phyloP scores from a whole-genome alignment of 2,888 invertebrate species.

The Priocnemis perturbator region DNA sequence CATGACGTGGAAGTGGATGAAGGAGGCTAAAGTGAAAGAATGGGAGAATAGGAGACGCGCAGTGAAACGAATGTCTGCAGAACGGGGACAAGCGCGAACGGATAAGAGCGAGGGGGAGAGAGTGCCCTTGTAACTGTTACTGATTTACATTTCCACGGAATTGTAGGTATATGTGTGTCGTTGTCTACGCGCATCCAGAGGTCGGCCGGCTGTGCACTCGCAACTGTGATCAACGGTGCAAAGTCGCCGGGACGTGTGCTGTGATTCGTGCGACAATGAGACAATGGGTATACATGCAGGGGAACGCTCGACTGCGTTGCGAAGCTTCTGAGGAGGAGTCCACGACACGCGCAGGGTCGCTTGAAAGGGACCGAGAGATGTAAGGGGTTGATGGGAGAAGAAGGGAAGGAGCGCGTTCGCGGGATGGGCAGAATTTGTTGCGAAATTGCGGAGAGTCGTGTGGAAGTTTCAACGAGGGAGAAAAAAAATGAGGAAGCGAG shows the following conservation, averaged over 20 bases:
- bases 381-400: background rate
- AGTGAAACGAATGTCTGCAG: too few species aligned
- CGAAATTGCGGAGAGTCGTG: constrained; percentile 33
- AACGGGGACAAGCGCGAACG: too few species aligned
- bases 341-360: constrained; percentile 3
- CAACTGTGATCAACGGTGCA: background rate
- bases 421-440: constrained; percentile 30
- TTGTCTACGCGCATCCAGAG: too few species aligned
- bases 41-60: too few species aligned
- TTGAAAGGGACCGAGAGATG: background rate
- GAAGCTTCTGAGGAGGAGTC: constrained; percentile 27
- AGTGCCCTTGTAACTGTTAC: constrained; percentile 27
- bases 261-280: constrained; percentile 38
- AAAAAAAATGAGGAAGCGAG: constrained; percentile 1
- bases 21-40: too few species aligned
- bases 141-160: constrained; percentile 29
- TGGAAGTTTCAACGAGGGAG: constrained; percentile 25
- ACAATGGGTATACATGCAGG: constrained; percentile 19
- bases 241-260: constrained; percentile 25
- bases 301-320: constrained; percentile 15
- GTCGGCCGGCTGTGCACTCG: background rate
- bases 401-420: constrained; percentile 10
- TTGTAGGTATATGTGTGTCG: background rate
- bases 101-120: background rate
- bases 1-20: background rate